A percentile compares a stretch with the other conserved stretches of the same genome.
Evolutionary conservation across 2,888 invertebrate species (phyloP).

Genomic region (Pachymerium ferrugineum): DNA sequence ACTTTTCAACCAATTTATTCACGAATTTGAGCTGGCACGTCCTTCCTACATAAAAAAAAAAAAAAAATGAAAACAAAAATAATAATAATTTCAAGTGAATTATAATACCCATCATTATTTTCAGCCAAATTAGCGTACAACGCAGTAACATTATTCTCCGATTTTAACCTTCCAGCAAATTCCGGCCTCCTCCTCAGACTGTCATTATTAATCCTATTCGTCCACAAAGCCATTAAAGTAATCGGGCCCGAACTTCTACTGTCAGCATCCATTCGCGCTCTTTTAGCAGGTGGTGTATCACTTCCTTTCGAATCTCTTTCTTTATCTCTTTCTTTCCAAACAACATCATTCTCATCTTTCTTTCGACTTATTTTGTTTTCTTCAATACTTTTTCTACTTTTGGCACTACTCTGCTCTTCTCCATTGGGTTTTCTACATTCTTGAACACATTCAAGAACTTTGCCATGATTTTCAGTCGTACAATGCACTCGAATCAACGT

Average conservation of each 20-base stretch:
- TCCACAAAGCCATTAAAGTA: conserved; percentile 62
- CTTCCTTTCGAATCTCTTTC: conserved; percentile 7
- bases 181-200: conserved; percentile 55
- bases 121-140: conserved; percentile 59
- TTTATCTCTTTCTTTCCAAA: conserved; percentile 46
- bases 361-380: conserved; percentile 29
- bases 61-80: not conserved
- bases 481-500: conserved; percentile 70
- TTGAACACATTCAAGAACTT: conserved; percentile 69
- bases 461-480: conserved; percentile 70
- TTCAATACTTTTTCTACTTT: conserved; percentile 37
- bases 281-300: not conserved
- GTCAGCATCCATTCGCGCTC: not conserved
- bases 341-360: conserved; percentile 39
- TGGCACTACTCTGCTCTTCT: conserved; percentile 58
- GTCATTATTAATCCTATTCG: conserved; percentile 51
- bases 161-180: conserved; percentile 55
- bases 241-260: conserved; percentile 39
- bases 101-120: conserved; percentile 15
- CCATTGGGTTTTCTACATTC: conserved; percentile 64
- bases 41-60: not conserved
- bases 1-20: no score
- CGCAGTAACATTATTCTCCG: conserved; percentile 56
- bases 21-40: not conserved
- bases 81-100: no score